Conservation (phyloP, 2,888 invertebrate genomes). For the Hirtodrosophila confusa region DNA sequence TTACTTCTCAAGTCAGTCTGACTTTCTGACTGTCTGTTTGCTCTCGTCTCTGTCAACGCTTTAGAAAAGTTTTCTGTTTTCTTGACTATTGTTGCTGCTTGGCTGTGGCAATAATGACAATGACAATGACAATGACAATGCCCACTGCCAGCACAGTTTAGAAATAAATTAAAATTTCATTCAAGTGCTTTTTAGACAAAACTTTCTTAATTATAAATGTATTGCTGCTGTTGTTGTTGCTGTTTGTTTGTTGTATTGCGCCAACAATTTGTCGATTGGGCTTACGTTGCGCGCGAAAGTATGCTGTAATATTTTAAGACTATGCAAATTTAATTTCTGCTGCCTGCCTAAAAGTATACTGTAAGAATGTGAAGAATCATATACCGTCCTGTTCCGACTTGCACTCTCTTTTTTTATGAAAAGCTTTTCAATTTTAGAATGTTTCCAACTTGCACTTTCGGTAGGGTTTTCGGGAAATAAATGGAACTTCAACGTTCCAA, state of each 20-base stretch:
- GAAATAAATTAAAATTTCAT: conserved; percentile 79
- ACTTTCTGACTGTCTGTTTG: conserved; percentile 20
- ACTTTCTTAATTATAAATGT: conserved; percentile 78
- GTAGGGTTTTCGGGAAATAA: no score
- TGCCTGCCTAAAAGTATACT: conserved; percentile 13
- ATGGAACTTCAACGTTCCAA: no score
- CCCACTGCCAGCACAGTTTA: conserved; percentile 50
- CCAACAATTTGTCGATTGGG: conserved; percentile 3
- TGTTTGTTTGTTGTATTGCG: neutral
- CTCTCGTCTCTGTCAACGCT: conserved; percentile 61
- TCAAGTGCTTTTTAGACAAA: conserved; percentile 71
- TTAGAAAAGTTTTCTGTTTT: conserved; percentile 54
- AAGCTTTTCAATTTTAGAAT: no score
- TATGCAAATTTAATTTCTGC: conserved; percentile 17
- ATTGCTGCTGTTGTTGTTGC: conserved; percentile 28
- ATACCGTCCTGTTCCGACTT: no score
- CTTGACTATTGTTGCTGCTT: conserved; percentile 21
- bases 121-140: conserved; percentile 43
- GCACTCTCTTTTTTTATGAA: no score
- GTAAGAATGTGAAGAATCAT: neutral
- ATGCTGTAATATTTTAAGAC: conserved; percentile 21
- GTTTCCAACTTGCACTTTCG: no score
- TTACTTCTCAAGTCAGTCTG: conserved; percentile 20
- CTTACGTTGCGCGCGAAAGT: conserved; percentile 12
- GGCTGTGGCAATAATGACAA: conserved; percentile 45